phyloP scores from a whole-genome alignment of 35 echinoderm and acorn worm species.

The Ptychodera flava region DNA sequence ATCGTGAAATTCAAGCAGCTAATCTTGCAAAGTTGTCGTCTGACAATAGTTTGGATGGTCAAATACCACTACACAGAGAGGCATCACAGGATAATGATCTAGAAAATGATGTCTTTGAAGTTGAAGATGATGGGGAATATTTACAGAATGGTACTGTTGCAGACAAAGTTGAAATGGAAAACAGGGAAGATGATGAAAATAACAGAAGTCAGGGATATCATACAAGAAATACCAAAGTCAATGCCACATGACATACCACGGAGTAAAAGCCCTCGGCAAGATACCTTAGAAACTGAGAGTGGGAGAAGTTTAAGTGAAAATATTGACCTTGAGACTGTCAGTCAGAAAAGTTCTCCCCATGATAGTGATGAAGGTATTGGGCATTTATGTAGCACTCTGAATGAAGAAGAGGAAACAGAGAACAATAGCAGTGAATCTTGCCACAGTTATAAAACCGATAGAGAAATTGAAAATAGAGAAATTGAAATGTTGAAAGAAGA shows the following conservation, averaged over 20 bases:
- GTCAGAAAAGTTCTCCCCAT: conserved; percentile 55
- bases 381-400: conserved; percentile 2
- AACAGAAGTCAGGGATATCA: conserved; percentile 46
- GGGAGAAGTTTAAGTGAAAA: conserved; percentile 54
- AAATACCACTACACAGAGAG: conserved; percentile 1
- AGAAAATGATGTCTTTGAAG: conserved; percentile 94
- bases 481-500: too few relatives aligned
- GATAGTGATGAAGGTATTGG: conserved; percentile 87
- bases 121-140: conserved; percentile 73
- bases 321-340: conserved; percentile 9
- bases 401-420: not conserved
- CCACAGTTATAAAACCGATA: not conserved
- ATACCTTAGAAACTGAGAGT: conserved; percentile 61
- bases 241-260: not conserved
- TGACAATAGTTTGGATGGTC: conserved; percentile 84
- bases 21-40: conserved; percentile 72
- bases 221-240: not conserved
- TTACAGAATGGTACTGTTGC: not conserved
- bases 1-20: conserved; percentile 64
- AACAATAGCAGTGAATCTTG: not conserved
- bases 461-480: not conserved
- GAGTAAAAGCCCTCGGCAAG: conserved; percentile 41
- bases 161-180: not conserved
- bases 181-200: conserved; percentile 84
- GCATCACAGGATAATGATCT: conserved; percentile 71